Evolutionary conservation across 2,113 vertebrate genomes (phyloP), one percentile per base, ranked within the genome.

Genomic region (Podocnemis expansa): DNA sequence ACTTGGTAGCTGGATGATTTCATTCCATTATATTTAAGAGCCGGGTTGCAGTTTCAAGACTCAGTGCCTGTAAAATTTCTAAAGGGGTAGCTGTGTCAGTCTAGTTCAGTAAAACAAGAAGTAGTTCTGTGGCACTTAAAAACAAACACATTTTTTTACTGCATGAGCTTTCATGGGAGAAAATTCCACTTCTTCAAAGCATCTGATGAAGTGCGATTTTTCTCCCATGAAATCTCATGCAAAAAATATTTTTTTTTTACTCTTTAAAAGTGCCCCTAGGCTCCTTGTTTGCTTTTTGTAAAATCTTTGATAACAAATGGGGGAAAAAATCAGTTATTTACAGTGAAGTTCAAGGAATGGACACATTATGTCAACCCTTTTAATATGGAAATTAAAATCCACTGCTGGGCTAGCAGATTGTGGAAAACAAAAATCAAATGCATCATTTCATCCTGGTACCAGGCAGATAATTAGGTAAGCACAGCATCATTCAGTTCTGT

Each of bases 361-460:
- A 88, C 52, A n/a, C 41, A 83, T 54, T 81, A 82, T 91, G 94
- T 96, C 78, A 95, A 87, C 92, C 60, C 45, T 84, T 84, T 63
- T 84, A 78, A 93, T 85, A 82, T 10, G 49, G 0, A 58, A 54
- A 88, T 86, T 88, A n/a, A 92, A 89, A 95, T 49, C 58, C 79
- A 41, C 29, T 63, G 41, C 51, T 14, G 51, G 96, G 83, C 81
- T 79, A 90, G 93, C 81, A 85, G 34, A 91, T 70, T 80, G 91
- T 76, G 58, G 78, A 63, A 45, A 90, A 94, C 83, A 80, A 87
- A 14, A 10, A 3, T 55, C 1, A 13, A 92, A 63, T 96, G 94
- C 94, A 93, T 96, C 92, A 94, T 83, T 93, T 93, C 89, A 95
- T n/a, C 92, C 60, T 67, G 47, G 10, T 58, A 73, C 14, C 60